Evolutionary conservation across 2,888 invertebrate species (phyloP).

Genomic region (Phaonia tiefii): DNA sequence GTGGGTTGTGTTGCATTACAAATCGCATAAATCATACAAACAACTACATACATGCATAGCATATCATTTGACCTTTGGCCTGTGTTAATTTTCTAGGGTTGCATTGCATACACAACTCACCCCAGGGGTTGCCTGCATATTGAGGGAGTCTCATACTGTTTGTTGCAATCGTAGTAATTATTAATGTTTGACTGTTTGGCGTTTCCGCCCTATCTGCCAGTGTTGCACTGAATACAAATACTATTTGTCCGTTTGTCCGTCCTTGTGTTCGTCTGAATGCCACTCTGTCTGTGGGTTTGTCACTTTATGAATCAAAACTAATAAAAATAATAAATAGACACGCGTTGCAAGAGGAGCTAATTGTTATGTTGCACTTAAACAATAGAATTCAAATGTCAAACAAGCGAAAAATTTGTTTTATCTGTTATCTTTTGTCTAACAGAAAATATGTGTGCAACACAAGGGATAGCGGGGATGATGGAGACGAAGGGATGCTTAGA

Average conservation of each 20-base stretch:
- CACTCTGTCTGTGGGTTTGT: no score
- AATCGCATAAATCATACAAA: neutral
- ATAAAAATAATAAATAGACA: conserved; percentile 33
- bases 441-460: neutral
- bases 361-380: conserved; percentile 32
- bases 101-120: neutral
- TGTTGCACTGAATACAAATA: conserved; percentile 2
- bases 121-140: no score
- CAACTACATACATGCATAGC: neutral
- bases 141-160: no score
- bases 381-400: conserved; percentile 24
- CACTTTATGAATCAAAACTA: no score
- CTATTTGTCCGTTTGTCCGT: neutral
- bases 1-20: neutral
- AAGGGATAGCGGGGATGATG: neutral
- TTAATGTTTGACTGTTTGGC: neutral
- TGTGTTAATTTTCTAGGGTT: neutral
- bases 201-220: neutral
- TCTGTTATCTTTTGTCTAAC: conserved; percentile 7
- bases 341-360: conserved; percentile 16
- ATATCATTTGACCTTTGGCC: conserved; percentile 1
- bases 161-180: no score
- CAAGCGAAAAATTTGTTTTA: conserved; percentile 16
- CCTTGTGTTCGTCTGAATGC: neutral
- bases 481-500: neutral